Base-by-base conservation (phyloP, 2,797 vertebrate species). In the Tragopan temminckii region DNA sequence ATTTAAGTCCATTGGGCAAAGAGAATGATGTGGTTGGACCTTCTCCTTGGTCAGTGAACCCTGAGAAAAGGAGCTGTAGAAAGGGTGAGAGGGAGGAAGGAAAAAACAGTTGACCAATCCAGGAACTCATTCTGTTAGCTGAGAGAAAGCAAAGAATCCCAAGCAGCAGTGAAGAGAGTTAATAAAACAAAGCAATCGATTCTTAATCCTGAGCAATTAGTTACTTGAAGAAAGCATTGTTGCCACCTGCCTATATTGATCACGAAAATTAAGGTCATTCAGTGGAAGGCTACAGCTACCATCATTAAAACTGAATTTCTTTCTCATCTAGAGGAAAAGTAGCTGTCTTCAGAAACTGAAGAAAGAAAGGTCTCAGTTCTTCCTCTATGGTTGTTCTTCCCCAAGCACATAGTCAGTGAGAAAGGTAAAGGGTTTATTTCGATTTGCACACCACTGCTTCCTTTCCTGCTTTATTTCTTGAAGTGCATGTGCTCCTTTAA, bases 161-260 rank as follows among this genome's bases (percentile, higher is more conserved):
- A 80, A 23, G n/a, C 72, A 95, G 67, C 29, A 91, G 42, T 74
- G 40, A 94, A 93, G 38, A 0, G 5, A 40, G 63, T 71, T 92
- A 97, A 95, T 92, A 67, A 82, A 90, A 91, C 79, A 64, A 91
- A 75, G 57, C 85, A 93, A 96, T 97, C 93, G 94, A 94, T 97
- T 78, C 88, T 42, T 50, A 67, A 95, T 96, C 91, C 95, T 93
- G 71, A 93, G 67, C 53, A 69, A 70, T 95, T 93, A 96, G 83
- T 96, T 95, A 90, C 85, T 92, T 96, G 95, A 94, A 83, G 78
- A 89, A 20, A 68, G 20, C 70, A 80, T 66, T 92, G 78, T 91
- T 95, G 72, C 91, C 88, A 96, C 85, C 92, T 97, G 95, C 90
- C 90, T 96, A 50, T 80, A 94, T 83, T 68, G 94, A 96, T 96